Evolutionary conservation across 2,888 invertebrate species (phyloP).

Genomic region (Melieria crassipennis): DNA sequence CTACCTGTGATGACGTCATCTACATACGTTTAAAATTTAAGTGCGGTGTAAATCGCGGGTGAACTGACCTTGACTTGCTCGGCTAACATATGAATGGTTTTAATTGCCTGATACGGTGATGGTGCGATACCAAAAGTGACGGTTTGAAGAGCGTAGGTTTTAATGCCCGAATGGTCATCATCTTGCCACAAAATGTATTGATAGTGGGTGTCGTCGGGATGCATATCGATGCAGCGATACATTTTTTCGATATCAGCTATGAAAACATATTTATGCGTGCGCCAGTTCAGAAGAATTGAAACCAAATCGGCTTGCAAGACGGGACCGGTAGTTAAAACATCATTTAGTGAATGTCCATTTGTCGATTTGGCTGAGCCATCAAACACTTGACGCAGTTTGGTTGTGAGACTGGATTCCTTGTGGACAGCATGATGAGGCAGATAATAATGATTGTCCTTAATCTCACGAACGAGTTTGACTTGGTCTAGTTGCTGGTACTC

Average conservation of each 20-base stretch:
- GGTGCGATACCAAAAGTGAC: slow-evolving; percentile 16
- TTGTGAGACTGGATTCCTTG: slow-evolving; percentile 17
- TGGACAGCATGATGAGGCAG: slow-evolving; percentile 22
- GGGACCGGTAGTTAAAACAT: slow-evolving; percentile 15
- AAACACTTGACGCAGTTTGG: slow-evolving; percentile 23
- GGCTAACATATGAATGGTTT: slow-evolving; percentile 25
- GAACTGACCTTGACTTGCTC: slow-evolving; percentile 16
- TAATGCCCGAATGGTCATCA: slow-evolving; percentile 13
- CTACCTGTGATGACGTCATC: slow-evolving; percentile 23
- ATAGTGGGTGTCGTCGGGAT: slow-evolving; percentile 15
- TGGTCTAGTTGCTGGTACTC: slow-evolving; percentile 15
- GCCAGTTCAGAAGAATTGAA: background rate
- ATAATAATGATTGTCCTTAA: slow-evolving; percentile 17
- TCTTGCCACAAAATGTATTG: slow-evolving; percentile 22
- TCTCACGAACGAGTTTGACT: slow-evolving; percentile 7
- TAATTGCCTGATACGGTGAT: slow-evolving; percentile 26
- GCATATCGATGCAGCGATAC: slow-evolving; percentile 24
- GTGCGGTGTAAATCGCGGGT: slow-evolving; percentile 5
- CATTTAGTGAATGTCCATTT: slow-evolving; percentile 13
- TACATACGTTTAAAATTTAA: slow-evolving; percentile 21
- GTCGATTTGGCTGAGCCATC: slow-evolving; percentile 18
- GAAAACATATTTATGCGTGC: slow-evolving; percentile 18
- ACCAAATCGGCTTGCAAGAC: too few species aligned
- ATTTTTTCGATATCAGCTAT: slow-evolving; percentile 20
- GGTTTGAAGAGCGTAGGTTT: slow-evolving; percentile 20